Percentiles rank a stretch among this genome's conserved stretches.
Evolutionary conservation across 2,113 vertebrate species (phyloP).

Genomic region (Zingel zingel): DNA sequence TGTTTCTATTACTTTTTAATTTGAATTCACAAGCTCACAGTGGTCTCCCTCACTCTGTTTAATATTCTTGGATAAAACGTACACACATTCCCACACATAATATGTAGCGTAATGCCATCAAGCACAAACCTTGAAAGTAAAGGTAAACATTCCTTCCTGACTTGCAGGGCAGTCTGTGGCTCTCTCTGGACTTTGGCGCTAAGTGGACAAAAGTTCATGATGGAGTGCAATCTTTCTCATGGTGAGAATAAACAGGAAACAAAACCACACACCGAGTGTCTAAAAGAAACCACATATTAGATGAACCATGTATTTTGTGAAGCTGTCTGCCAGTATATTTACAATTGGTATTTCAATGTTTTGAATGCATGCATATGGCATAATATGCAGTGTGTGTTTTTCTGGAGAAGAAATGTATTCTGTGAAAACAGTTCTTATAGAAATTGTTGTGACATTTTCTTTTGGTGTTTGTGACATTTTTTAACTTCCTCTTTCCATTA

Average conservation of each 20-base stretch:
- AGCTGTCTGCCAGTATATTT: neutral
- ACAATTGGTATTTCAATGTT: neutral
- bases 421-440: neutral
- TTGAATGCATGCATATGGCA: neutral
- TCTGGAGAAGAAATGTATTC: neutral
- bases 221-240: slow-evolving; percentile 84
- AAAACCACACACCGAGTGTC: neutral
- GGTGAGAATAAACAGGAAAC: slow-evolving; percentile 79
- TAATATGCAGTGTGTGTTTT: neutral
- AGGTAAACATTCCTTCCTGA: slow-evolving; percentile 64
- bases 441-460: neutral
- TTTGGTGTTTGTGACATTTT: slow-evolving; percentile 17
- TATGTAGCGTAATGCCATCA: neutral
- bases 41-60: neutral
- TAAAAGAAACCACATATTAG: slow-evolving; percentile 1
- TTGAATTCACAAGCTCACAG: neutral
- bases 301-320: neutral
- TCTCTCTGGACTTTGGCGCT: slow-evolving; percentile 84
- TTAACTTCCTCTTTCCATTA: slow-evolving; percentile 61
- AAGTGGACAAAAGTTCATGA: slow-evolving; percentile 84
- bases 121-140: slow-evolving; percentile 54
- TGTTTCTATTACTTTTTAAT: neutral
- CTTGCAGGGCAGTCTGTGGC: slow-evolving; percentile 82
- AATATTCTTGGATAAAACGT: neutral
- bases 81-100: neutral